Evolutionary conservation across 1,140 invertebrate species (phyloP).

Genomic region (Pogonus chalceus): DNA sequence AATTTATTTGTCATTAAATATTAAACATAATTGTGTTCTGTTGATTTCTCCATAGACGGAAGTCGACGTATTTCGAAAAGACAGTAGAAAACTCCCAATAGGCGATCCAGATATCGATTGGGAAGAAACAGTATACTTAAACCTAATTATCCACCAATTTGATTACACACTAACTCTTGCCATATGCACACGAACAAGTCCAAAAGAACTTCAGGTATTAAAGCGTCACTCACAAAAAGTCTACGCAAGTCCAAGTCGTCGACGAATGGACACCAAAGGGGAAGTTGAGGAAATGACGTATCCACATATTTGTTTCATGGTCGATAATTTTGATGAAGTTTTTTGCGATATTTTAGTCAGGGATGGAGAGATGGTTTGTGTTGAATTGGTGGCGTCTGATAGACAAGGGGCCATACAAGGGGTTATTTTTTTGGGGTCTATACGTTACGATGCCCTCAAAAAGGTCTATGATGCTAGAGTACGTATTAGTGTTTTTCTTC

Average conservation of each 20-base stretch:
- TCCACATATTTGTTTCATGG: constrained; percentile 97
- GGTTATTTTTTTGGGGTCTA: constrained; percentile 93
- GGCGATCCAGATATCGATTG: constrained; percentile 94
- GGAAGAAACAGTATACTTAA: constrained; percentile 99
- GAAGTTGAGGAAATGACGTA: constrained; percentile 98
- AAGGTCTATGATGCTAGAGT: constrained; percentile 94
- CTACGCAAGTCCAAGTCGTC: constrained; percentile 90
- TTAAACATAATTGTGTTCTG: not conserved
- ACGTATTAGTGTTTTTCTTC: too few species aligned
- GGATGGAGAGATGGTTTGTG: constrained; percentile 97
- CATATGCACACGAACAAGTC: constrained; percentile 93
- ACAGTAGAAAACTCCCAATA: constrained; percentile 90
- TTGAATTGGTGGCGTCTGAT: constrained; percentile 90
- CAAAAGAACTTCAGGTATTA: constrained; percentile 89
- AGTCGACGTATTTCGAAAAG: constrained; percentile 91
- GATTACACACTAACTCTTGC: constrained; percentile 95
- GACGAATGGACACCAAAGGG: constrained; percentile 96
- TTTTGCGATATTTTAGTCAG: constrained; percentile 93
- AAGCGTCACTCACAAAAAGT: constrained; percentile 91
- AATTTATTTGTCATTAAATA: not conserved
- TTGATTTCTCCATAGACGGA: constrained; percentile 56
- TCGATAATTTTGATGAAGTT: constrained; percentile 98
- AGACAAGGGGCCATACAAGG: constrained; percentile 70
- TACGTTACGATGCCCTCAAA: constrained; percentile 93
- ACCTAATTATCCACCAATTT: constrained; percentile 97